Conservation (phyloP, 2,888 invertebrate species). For the Chrysodeixis includens region DNA sequence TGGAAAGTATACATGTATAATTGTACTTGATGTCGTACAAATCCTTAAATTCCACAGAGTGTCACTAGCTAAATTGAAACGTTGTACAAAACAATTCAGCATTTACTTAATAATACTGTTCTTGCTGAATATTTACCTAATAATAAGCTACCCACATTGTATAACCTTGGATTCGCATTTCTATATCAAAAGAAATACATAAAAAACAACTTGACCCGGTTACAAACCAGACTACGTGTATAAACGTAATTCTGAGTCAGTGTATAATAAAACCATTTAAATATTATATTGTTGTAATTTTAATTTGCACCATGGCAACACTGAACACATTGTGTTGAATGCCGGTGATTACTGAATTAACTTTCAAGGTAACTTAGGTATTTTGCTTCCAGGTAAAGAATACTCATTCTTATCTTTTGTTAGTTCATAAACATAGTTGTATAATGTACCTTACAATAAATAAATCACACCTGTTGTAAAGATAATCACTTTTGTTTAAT, state of each 20-base stretch:
- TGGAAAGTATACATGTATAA: no score
- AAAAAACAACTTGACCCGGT: background rate
- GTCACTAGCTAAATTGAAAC: no score
- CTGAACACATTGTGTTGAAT: conserved; percentile 28
- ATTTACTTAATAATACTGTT: background rate
- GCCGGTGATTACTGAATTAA: conserved; percentile 46
- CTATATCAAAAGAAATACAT: conserved; percentile 4
- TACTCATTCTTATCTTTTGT: background rate
- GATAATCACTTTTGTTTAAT: background rate
- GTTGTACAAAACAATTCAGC: background rate
- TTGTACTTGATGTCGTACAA: no score
- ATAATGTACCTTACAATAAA: background rate
- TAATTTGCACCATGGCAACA: conserved; percentile 31
- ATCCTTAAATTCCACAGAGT: no score
- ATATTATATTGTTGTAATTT: background rate
- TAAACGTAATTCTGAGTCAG: background rate
- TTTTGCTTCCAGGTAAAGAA: conserved; percentile 28
- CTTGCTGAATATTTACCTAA: no score
- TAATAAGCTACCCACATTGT: background rate
- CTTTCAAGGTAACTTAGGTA: conserved; percentile 42
- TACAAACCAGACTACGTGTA: background rate
- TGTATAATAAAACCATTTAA: background rate
- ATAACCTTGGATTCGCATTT: background rate
- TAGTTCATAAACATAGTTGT: conserved; percentile 1
- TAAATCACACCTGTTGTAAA: background rate